Evolutionary conservation across 2,797 vertebrate species (phyloP).

Genomic region (Mallotus villosus): DNA sequence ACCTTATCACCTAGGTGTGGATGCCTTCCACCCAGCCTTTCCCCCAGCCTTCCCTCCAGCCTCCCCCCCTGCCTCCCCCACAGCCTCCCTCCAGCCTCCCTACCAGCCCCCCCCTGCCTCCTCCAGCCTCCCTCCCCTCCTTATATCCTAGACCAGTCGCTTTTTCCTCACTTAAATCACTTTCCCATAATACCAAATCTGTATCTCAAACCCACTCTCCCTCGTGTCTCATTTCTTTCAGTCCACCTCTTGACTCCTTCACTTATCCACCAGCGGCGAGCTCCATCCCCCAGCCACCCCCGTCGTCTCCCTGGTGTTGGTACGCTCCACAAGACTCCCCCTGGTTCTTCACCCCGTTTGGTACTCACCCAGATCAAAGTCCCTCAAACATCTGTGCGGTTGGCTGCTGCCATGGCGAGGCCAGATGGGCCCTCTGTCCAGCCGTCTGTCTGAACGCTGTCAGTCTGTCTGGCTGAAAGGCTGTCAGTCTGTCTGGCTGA

Average conservation of each 20-base stretch:
- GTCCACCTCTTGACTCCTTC: not conserved
- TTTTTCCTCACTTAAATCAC: conserved; percentile 7
- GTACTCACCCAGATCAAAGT: conserved; percentile 75
- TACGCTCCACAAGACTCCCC: conserved; percentile 25
- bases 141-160: not conserved
- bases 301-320: conserved; percentile 40
- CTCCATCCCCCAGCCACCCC: conserved; percentile 3
- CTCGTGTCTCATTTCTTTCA: not conserved
- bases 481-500: conserved; percentile 51
- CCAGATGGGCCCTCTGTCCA: conserved; percentile 68
- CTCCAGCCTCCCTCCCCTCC: conserved; percentile 6
- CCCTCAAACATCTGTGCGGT: conserved; percentile 69
- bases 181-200: no score
- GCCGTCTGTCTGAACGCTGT: conserved; percentile 49
- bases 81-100: conserved; percentile 40
- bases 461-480: conserved; percentile 36
- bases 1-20: not conserved
- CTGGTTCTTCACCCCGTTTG: conserved; percentile 33
- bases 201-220: no score
- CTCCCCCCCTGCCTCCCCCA: not conserved
- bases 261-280: not conserved
- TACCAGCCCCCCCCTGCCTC: conserved; percentile 31
- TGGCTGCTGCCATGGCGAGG: conserved; percentile 53
- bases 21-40: not conserved
- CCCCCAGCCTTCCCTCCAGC: not conserved